Base-by-base conservation (phyloP, 2,888 invertebrate genomes). In the Stenichneumon culpator region DNA sequence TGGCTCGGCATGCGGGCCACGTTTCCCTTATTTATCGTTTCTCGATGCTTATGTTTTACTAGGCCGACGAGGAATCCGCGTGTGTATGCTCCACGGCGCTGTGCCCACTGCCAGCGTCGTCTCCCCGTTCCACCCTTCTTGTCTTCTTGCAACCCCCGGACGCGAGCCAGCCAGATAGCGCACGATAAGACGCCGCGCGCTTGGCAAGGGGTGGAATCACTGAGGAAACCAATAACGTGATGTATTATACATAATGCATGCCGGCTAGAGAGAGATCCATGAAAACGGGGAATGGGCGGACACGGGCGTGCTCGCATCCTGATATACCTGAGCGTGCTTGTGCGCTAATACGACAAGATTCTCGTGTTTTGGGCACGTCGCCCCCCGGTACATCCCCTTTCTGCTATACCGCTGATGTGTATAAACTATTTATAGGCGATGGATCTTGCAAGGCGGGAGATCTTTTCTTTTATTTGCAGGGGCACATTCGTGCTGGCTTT, bases 231-330 rank as follows among this genome's bases (percentile, higher is more conserved):
- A 93, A 94, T 94, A 94, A 94, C 93, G 93, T 93, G 93, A 94
- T 93, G 93, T 94, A 93, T 93, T 93, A 93, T 94, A 94, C 93
- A 94, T 94, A 94, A 94, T 94, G 93, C 93, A 93, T 93, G 92
- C 90, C 88, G 88, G 91, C 90, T 28, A 39, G 52, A 70, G 50
- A 70, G 72, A 82, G 85, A 85, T 82, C 74, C 79, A 72, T 47
- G 79, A 74, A 67, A 82, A 82, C 69, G 63, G 57, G 52, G 69
- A 70, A 68, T 73, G 81, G 75, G 77, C 75, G 82, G 65, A 79
- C 74, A 52, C 73, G 63, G 82, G 77, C 74, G 50, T 70, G 74
- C 83, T 77, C 28, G 74, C 32, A 32, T 60, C 74, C 25, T 52
- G 39, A 77, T 60, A 32, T 60, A 60, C 60, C 60, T 60, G 60